Evolutionary conservation across 2,113 vertebrate genomes (phyloP).

Genomic region (Psilopogon haemacephalus): DNA sequence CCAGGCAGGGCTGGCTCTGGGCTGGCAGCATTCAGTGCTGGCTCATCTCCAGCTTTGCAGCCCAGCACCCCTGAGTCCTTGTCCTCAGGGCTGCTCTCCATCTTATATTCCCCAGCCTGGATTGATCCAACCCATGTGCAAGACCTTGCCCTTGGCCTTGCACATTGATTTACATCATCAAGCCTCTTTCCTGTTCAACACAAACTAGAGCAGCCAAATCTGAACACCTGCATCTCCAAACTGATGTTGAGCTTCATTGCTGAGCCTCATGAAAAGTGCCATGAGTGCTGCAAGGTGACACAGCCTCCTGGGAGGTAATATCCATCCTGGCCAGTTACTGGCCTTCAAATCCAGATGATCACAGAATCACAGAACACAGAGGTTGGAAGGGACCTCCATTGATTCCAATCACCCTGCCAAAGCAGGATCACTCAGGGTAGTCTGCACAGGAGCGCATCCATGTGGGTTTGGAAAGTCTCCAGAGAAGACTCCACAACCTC

Average conservation of each 20-base stretch:
- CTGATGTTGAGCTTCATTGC: neutral
- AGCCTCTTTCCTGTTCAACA: neutral
- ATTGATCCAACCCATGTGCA: accelerated
- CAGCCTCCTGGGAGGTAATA: neutral
- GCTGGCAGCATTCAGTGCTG: accelerated
- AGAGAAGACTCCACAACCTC: too few relatives aligned
- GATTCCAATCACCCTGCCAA: too few relatives aligned
- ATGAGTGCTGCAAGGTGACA: neutral
- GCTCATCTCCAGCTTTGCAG: too few relatives aligned
- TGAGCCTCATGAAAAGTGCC: neutral
- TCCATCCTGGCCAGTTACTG: neutral
- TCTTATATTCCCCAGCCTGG: too few relatives aligned
- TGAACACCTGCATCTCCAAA: neutral
- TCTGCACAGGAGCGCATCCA: too few relatives aligned
- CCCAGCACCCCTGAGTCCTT: neutral
- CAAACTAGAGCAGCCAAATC: neutral
- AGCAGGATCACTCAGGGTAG: too few relatives aligned
- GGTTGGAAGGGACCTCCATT: too few relatives aligned
- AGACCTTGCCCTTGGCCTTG: neutral
- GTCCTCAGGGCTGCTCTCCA: neutral
- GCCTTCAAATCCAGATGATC: neutral
- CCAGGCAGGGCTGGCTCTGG: neutral
- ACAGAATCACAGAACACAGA: too few relatives aligned
- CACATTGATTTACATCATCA: neutral
- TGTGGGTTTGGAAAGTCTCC: too few relatives aligned